phyloP scores from a whole-genome alignment of 2,797 vertebrate species.

The Danio albolineatus region DNA sequence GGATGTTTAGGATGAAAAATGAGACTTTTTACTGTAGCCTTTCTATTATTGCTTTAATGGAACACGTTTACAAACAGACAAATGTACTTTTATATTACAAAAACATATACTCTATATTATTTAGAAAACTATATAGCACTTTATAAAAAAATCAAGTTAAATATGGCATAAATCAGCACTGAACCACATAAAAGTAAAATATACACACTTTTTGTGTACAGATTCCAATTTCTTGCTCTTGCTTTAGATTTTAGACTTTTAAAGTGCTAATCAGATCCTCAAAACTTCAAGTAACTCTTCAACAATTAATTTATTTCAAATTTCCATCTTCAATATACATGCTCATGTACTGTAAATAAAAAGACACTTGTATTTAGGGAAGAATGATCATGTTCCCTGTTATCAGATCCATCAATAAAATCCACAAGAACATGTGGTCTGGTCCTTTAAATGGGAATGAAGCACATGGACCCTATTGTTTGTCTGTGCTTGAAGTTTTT shows the following conservation, averaged over 20 bases:
- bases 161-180: background rate
- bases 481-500: constrained; percentile 41
- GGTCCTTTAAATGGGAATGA: constrained; percentile 37
- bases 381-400: too few relatives aligned
- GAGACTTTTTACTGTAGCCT: background rate
- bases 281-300: too few relatives aligned
- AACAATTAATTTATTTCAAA: background rate
- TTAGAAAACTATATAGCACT: background rate
- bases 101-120: too few relatives aligned
- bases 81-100: too few relatives aligned
- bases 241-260: too few relatives aligned
- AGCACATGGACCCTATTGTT: constrained; percentile 56
- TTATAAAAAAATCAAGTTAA: background rate
- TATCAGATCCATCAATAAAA: constrained; percentile 25
- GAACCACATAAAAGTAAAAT: too few relatives aligned
- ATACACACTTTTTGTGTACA: too few relatives aligned
- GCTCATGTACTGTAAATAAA: too few relatives aligned
- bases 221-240: too few relatives aligned
- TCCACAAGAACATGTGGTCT: constrained; percentile 48
- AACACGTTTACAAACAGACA: background rate
- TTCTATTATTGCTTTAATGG: background rate
- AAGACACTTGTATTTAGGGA: too few relatives aligned
- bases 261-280: too few relatives aligned
- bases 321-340: too few relatives aligned
- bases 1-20: background rate